These are phyloP conservation scores for Netelia melanura DNA, from an alignment of 2,888 invertebrate genomes.

Conservation along the genomic window DNA sequence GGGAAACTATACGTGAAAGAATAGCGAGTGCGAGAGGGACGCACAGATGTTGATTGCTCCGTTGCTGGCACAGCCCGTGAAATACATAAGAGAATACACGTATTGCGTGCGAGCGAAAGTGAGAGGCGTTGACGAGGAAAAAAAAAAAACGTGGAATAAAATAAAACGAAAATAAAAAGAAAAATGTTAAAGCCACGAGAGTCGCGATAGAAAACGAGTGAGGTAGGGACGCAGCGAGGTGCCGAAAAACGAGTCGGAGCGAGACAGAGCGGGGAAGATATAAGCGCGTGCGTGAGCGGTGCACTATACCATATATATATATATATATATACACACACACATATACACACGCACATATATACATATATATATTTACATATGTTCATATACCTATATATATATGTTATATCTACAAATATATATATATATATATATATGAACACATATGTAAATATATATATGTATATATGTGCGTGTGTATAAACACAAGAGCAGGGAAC, in stretches of 20 bases:
- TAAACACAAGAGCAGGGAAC: slow-evolving; percentile 42
- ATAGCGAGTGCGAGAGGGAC: slow-evolving; percentile 43
- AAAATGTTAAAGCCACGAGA: background rate
- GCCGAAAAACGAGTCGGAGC: background rate
- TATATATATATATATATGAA: background rate
- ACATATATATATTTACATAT: background rate
- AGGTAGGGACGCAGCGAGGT: background rate
- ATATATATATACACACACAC: slow-evolving; percentile 10
- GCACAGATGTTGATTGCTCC: slow-evolving; percentile 33
- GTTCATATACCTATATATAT: too few species aligned
- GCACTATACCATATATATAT: slow-evolving; percentile 54
- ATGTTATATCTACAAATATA: too few species aligned
- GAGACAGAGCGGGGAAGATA: slow-evolving; percentile 46
- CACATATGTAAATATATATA: background rate
- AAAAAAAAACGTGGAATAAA: slow-evolving; percentile 17
- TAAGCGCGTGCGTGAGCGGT: slow-evolving; percentile 70
- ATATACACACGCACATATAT: too few species aligned
- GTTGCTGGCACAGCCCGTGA: slow-evolving; percentile 30
- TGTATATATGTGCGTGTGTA: slow-evolving; percentile 13
- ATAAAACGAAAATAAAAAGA: background rate
- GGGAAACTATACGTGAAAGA: slow-evolving; percentile 35
- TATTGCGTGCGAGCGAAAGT: slow-evolving; percentile 46
- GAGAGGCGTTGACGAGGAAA: slow-evolving; percentile 23
- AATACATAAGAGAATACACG: slow-evolving; percentile 3
- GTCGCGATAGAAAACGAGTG: slow-evolving; percentile 1